Evolutionary conservation across 2,888 invertebrate genomes (phyloP), one percentile per base, ranked within the genome.

Genomic region (Eilema caniola): DNA sequence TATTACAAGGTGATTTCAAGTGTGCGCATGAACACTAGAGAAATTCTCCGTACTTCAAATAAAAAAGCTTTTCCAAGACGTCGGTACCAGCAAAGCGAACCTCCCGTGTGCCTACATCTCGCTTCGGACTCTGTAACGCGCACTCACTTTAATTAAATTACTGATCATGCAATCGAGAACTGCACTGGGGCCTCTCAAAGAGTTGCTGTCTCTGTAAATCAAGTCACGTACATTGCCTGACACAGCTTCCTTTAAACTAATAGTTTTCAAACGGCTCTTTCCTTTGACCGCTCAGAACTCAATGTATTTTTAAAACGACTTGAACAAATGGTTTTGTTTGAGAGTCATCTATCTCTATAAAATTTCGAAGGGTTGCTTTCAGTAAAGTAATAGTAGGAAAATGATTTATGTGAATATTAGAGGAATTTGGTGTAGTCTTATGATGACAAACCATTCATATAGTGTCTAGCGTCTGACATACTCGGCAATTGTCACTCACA

Each of bases 71-170:
- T 79, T 69, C 59, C 68, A 77, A 78, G 83, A 85, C 76, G 72
- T 72, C 74, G 77, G 73, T 78, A 82, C 79, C 76, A 76, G 83
- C 72, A 81, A 82, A 88, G 83, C 78, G 79, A 81, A 86, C 79
- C 86, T 89, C 82, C 78, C 85, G 83, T 90, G 89, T 88, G 87
- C 89, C 83, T 88, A 84, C 84, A 16, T 53, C 53, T 53, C 53
- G n/a, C 53, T 0, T 85, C 74, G 82, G 87, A 85, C 86, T 89
- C 84, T 84, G 81, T 87, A 90, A 92, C 88, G 88, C 86, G 81
- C 86, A 87, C 88, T 90, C 85, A 83, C 77, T 90, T 90, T 93
- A 93, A 93, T 94, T 92, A 90, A 92, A 93, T 93, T 92, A 91
- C 88, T 80, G 84, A 80, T 86, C 79, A 80, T 85, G 85, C 84